Conservation (phyloP, 2,113 vertebrate genomes). For the Centropristis striata region DNA sequence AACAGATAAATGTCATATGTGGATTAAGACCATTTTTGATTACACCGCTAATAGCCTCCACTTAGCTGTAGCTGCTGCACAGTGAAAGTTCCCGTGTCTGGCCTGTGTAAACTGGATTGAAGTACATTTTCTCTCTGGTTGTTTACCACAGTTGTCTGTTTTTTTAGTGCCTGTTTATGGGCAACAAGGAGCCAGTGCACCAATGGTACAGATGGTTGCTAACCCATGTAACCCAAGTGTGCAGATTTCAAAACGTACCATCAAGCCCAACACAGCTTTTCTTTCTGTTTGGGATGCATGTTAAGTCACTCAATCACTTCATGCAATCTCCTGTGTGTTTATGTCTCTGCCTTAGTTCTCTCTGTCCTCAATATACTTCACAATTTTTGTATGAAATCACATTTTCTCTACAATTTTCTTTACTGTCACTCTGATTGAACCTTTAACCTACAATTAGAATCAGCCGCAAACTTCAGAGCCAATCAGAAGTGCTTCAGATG, state of each 20-base stretch:
- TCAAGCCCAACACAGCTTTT: not conserved
- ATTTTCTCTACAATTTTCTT: no score
- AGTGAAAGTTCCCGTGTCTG: no score
- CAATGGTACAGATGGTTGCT: not conserved
- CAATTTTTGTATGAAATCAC: not conserved
- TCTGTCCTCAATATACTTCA: not conserved
- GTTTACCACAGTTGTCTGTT: not conserved
- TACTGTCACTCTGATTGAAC: not conserved
- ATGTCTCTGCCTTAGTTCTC: not conserved
- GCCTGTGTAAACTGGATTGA: no score
- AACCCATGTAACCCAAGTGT: not conserved
- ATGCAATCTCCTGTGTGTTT: no score
- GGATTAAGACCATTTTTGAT: no score
- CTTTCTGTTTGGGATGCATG: not conserved
- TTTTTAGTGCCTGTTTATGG: not conserved
- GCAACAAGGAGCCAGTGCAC: not conserved
- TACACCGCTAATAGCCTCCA: no score
- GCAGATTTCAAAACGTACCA: not conserved
- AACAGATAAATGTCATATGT: no score
- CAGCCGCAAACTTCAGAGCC: not conserved
- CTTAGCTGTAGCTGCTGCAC: no score
- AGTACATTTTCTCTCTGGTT: no score
- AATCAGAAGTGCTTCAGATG: not conserved
- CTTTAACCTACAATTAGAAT: not conserved
- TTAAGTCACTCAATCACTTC: no score